Conservation (phyloP, 2,888 invertebrate species). For the Cosmorhoe ocellata region DNA sequence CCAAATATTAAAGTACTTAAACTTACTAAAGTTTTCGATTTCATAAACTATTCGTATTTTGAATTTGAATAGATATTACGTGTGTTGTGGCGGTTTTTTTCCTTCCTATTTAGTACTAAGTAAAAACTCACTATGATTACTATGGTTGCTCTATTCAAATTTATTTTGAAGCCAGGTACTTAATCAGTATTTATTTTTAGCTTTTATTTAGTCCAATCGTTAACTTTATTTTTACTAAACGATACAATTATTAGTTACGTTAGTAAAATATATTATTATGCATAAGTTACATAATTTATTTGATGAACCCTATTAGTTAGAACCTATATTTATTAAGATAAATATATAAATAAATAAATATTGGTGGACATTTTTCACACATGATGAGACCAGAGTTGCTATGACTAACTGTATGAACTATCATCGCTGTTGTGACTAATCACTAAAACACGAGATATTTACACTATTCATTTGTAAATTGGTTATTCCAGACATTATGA, state of each 20-base stretch:
- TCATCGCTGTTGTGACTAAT: too few species aligned
- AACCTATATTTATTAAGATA: too few species aligned
- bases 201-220: background rate
- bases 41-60: slow-evolving; percentile 2
- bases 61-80: background rate
- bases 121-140: background rate
- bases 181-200: slow-evolving; percentile 3
- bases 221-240: background rate
- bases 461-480: too few species aligned
- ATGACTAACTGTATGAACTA: too few species aligned
- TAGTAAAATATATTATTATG: too few species aligned
- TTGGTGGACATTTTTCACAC: too few species aligned
- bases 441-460: too few species aligned
- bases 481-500: too few species aligned
- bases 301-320: background rate
- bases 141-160: slow-evolving; percentile 23
- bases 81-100: background rate
- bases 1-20: slow-evolving; percentile 2
- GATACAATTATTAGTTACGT: too few species aligned
- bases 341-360: too few species aligned
- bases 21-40: background rate
- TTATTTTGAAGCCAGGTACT: slow-evolving; percentile 31
- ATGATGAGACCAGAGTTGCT: too few species aligned
- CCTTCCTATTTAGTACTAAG: slow-evolving; percentile 12
- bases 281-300: too few species aligned